phyloP scores from a whole-genome alignment of 2,113 vertebrate species.

The Fregetta grallaria region DNA sequence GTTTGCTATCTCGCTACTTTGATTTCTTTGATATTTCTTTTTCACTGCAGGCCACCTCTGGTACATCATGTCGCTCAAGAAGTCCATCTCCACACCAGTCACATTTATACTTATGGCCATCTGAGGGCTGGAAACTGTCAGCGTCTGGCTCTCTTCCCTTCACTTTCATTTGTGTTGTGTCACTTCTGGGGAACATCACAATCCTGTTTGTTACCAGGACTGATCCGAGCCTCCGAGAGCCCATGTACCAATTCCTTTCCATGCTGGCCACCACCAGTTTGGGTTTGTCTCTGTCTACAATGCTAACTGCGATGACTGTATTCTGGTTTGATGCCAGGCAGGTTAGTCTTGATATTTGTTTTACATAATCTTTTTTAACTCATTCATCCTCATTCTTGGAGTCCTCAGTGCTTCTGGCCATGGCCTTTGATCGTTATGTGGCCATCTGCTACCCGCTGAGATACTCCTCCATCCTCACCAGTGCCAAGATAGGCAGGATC shows the following conservation, averaged over 20 bases:
- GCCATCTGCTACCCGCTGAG: background rate
- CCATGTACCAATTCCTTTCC: background rate
- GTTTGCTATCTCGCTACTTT: background rate
- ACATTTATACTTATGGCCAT: background rate
- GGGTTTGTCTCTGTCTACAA: background rate
- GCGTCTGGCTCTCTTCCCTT: background rate
- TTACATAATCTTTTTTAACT: conserved; percentile 6
- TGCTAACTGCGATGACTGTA: background rate
- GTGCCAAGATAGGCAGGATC: background rate
- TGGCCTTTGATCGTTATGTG: background rate
- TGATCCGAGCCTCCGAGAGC: background rate
- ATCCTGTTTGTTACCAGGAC: background rate
- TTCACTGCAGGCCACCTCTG: background rate
- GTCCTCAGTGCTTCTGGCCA: background rate
- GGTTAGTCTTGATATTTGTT: background rate
- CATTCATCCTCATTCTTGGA: background rate
- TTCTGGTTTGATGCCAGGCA: background rate
- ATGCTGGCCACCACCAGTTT: background rate
- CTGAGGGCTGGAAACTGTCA: background rate
- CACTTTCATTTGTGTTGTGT: background rate
- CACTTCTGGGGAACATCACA: background rate
- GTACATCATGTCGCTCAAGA: background rate
- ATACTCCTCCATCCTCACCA: background rate
- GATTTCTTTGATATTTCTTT: background rate
- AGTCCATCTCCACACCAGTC: background rate